Conservation (phyloP, 2,113 vertebrate genomes). For the Oncorhynchus mykiss region DNA sequence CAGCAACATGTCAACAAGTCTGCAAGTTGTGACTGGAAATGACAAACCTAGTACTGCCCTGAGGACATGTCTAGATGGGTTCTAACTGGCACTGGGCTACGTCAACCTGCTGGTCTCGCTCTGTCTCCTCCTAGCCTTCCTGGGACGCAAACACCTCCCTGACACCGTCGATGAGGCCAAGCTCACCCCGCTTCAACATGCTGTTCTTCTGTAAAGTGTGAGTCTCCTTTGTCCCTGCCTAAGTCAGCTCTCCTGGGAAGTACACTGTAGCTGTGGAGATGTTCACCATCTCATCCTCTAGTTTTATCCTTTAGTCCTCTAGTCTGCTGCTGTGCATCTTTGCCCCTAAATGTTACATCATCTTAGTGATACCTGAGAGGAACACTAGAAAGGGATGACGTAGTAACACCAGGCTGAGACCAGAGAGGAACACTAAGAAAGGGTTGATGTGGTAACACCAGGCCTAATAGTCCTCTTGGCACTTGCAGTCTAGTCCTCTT, state of each 20-base stretch:
- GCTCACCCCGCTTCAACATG: slow-evolving; percentile 76
- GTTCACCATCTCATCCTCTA: slow-evolving; percentile 74
- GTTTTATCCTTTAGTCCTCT: slow-evolving; percentile 40
- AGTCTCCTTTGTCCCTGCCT: slow-evolving; percentile 76
- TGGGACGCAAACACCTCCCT: slow-evolving; percentile 68
- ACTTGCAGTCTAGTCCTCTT: too few relatives aligned
- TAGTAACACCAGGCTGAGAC: too few relatives aligned
- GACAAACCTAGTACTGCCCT: too few relatives aligned
- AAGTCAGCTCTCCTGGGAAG: slow-evolving; percentile 73
- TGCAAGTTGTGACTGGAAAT: too few relatives aligned
- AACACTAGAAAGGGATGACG: too few relatives aligned
- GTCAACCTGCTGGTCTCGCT: slow-evolving; percentile 69
- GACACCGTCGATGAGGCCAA: slow-evolving; percentile 69
- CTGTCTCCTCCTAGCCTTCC: slow-evolving; percentile 71
- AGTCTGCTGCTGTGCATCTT: slow-evolving; percentile 75
- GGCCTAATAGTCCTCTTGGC: too few relatives aligned
- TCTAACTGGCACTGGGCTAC: slow-evolving; percentile 73
- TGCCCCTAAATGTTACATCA: slow-evolving; percentile 74
- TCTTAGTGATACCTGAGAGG: slow-evolving; percentile 67
- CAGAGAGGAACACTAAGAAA: slow-evolving; percentile 66
- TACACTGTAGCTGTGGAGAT: slow-evolving; percentile 76
- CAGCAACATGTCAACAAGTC: too few relatives aligned
- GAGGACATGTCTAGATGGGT: slow-evolving; percentile 26
- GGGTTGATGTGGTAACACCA: slow-evolving; percentile 54
- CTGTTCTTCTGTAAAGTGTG: slow-evolving; percentile 76